These are phyloP conservation scores for Cyanoliseus patagonus DNA, from an alignment of 2,113 vertebrate genomes.

Conservation along the genomic window DNA sequence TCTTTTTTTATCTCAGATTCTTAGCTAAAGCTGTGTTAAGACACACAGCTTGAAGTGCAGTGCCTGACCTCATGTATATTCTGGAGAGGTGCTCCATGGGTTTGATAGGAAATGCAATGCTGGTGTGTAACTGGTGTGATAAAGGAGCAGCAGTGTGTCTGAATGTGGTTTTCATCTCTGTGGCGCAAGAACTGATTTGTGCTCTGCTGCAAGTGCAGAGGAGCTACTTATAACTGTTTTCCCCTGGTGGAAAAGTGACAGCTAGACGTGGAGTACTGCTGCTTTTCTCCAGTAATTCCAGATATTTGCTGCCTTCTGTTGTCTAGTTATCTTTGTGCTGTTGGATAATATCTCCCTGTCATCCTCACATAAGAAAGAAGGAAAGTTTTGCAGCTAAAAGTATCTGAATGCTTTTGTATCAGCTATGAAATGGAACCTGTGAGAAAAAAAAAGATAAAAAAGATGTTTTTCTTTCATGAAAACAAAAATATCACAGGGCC, in stretches of 20 bases:
- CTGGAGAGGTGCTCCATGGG: background rate
- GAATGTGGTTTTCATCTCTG: background rate
- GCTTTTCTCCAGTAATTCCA: background rate
- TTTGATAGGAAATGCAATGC: background rate
- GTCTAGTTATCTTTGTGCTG: background rate
- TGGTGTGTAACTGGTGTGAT: background rate
- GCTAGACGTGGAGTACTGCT: background rate
- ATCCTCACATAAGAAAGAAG: background rate
- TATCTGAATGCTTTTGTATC: background rate
- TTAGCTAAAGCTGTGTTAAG: background rate
- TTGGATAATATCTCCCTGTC: background rate
- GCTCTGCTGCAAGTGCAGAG: background rate
- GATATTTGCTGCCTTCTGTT: background rate
- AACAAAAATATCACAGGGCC: background rate
- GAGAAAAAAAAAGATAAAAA: background rate
- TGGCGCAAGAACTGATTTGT: background rate
- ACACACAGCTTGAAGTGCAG: too few relatives aligned
- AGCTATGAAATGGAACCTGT: background rate
- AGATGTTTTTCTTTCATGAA: background rate
- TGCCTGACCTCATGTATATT: background rate
- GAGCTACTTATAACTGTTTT: background rate
- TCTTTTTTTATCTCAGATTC: background rate
- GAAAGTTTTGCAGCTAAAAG: background rate
- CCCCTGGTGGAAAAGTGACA: background rate
- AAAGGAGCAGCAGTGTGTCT: background rate